A percentile compares a stretch with the other conserved stretches of the same genome.
phyloP scores from a whole-genome alignment of 2,113 vertebrate genomes.

The Brienomyrus brachyistius region DNA sequence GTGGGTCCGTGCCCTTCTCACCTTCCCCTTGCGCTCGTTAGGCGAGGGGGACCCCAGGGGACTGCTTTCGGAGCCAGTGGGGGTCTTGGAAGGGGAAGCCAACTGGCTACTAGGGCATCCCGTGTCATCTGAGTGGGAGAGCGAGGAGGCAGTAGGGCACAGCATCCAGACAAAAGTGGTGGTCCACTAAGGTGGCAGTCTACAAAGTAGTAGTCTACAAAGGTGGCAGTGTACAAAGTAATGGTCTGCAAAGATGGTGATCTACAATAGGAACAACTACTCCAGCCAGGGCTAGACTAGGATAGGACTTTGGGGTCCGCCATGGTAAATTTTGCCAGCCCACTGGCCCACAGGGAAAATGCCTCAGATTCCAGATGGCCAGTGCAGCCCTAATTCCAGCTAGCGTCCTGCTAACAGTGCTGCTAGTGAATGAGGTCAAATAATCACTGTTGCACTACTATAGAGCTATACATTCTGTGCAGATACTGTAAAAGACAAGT shows the following conservation, averaged over 20 bases:
- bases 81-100: constrained; percentile 64
- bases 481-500: neutral
- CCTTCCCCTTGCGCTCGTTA: constrained; percentile 74
- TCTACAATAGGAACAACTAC: neutral
- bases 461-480: neutral
- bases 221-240: neutral
- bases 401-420: neutral
- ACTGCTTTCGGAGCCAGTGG: constrained; percentile 77
- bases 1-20: constrained; percentile 74
- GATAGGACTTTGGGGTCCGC: neutral
- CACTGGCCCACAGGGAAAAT: neutral
- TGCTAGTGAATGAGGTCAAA: neutral
- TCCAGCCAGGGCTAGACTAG: neutral
- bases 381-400: neutral
- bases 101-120: constrained; percentile 95
- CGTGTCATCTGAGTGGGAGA: constrained; percentile 80
- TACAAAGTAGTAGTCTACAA: neutral
- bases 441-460: neutral
- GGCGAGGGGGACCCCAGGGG: constrained; percentile 68
- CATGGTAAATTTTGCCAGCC: neutral
- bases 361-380: neutral
- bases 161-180: constrained; percentile 11
- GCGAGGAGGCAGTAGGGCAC: constrained; percentile 48
- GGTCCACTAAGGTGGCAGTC: neutral
- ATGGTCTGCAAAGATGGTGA: neutral